A percentile compares a stretch with the other conserved stretches of the same genome.
Conservation (phyloP, 2,888 invertebrate genomes). For the Drosophila diplacantha region DNA sequence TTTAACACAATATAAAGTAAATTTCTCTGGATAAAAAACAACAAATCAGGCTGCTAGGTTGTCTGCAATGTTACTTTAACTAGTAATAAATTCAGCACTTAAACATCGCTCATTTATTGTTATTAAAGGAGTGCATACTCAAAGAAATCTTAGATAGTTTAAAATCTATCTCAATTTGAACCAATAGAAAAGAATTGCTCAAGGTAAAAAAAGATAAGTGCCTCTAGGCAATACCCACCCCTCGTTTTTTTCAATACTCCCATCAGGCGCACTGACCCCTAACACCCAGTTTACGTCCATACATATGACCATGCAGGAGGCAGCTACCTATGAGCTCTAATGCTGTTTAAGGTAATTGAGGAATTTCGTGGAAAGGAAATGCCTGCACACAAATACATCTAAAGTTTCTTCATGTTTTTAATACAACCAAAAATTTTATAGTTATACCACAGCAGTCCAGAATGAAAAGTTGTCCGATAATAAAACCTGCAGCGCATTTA, state of each 20-base stretch:
- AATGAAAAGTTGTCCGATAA: slow-evolving; percentile 57
- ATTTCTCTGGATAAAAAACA: not conserved
- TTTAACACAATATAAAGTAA: not conserved
- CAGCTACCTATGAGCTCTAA: not conserved
- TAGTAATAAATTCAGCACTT: not conserved
- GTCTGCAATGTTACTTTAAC: not conserved
- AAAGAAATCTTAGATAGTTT: not conserved
- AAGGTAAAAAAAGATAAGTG: slow-evolving; percentile 1
- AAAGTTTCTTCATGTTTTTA: not conserved
- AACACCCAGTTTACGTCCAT: slow-evolving; percentile 46
- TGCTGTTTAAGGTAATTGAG: not conserved
- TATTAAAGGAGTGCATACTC: not conserved
- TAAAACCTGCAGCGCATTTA: slow-evolving; percentile 65
- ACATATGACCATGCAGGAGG: slow-evolving; percentile 13
- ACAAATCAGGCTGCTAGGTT: no score
- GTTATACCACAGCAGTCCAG: slow-evolving; percentile 3
- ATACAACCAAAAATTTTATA: slow-evolving; percentile 1
- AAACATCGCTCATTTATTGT: not conserved
- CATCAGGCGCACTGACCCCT: slow-evolving; percentile 54
- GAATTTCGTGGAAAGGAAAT: not conserved
- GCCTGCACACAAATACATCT: not conserved
- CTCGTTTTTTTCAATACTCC: slow-evolving; percentile 13
- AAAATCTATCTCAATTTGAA: not conserved
- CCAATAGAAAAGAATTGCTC: slow-evolving; percentile 1
- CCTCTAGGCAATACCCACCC: slow-evolving; percentile 29